A percentile compares a stretch with the other conserved stretches of the same genome.
phyloP scores from a whole-genome alignment of 2,797 vertebrate genomes.

The Vipera latastei region DNA sequence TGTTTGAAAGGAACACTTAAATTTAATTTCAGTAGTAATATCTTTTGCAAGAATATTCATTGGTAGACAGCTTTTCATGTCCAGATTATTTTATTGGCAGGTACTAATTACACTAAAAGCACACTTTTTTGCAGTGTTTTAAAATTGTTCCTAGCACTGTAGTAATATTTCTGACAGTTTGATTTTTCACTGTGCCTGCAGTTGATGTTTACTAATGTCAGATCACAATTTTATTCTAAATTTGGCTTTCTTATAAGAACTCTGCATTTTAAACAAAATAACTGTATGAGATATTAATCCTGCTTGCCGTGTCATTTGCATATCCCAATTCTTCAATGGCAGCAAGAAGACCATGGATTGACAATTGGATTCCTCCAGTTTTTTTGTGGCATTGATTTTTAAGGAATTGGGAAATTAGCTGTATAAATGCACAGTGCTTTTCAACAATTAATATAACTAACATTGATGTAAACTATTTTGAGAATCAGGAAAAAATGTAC shows the following conservation, averaged over 20 bases:
- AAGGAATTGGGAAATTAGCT: constrained; percentile 29
- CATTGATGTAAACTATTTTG: constrained; percentile 36
- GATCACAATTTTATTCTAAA: constrained; percentile 41
- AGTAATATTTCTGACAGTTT: constrained; percentile 43
- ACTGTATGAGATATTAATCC: constrained; percentile 48
- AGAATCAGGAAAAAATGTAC: constrained; percentile 59
- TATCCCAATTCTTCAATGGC: constrained; percentile 45
- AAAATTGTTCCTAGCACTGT: constrained; percentile 51
- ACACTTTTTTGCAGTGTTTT: constrained; percentile 56
- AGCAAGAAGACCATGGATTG: constrained; percentile 21
- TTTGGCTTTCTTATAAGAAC: constrained; percentile 49
- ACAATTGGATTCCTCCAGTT: neutral
- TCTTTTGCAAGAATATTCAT: constrained; percentile 47
- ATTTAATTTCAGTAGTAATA: constrained; percentile 60
- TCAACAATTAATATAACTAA: constrained; percentile 32
- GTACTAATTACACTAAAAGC: constrained; percentile 60
- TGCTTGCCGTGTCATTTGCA: constrained; percentile 44
- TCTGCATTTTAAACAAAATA: constrained; percentile 41
- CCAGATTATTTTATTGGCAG: constrained; percentile 68
- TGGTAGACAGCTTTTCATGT: constrained; percentile 58
- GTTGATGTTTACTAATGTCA: constrained; percentile 50
- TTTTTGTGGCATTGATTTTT: neutral
- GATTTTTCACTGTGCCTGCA: constrained; percentile 35
- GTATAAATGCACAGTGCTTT: constrained; percentile 48
- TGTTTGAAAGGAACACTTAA: constrained; percentile 71